Conservation (phyloP, 2,797 vertebrate species). For the Rhinophrynus dorsalis region DNA sequence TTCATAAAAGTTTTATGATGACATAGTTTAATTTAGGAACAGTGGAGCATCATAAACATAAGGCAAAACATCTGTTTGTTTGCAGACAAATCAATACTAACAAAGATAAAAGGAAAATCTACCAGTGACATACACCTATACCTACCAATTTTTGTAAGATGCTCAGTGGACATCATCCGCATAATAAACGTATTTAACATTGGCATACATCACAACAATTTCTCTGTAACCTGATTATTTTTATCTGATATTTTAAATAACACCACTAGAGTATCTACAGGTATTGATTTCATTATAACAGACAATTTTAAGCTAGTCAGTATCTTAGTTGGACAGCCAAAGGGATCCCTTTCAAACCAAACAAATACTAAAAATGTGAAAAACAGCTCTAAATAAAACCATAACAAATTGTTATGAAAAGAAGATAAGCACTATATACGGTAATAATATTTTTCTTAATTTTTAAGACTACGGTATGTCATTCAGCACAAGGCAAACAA, state of each 20-base stretch:
- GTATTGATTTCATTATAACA: constrained; percentile 12
- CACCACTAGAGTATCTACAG: not conserved
- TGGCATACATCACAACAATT: constrained; percentile 4
- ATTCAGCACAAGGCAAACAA: too few species aligned
- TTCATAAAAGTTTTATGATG: constrained; percentile 23
- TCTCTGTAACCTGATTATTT: not conserved
- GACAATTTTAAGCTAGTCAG: not conserved
- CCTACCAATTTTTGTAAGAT: not conserved
- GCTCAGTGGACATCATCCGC: not conserved
- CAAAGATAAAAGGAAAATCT: not conserved
- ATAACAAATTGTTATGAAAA: too few species aligned
- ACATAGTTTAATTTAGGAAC: constrained; percentile 21
- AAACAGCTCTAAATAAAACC: too few species aligned
- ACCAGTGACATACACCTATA: not conserved
- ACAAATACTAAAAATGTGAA: too few species aligned
- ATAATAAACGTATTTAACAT: constrained; percentile 1
- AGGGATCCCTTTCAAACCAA: not conserved
- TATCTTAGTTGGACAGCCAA: not conserved
- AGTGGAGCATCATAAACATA: constrained; percentile 25
- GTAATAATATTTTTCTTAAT: too few species aligned
- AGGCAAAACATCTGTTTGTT: constrained; percentile 20
- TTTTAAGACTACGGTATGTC: too few species aligned
- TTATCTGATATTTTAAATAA: not conserved
- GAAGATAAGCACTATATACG: too few species aligned
- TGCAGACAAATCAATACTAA: not conserved